Evolutionary conservation across 2,113 vertebrate genomes (phyloP), one percentile per base, ranked within the genome.

Genomic region (Myodes glareolus): DNA sequence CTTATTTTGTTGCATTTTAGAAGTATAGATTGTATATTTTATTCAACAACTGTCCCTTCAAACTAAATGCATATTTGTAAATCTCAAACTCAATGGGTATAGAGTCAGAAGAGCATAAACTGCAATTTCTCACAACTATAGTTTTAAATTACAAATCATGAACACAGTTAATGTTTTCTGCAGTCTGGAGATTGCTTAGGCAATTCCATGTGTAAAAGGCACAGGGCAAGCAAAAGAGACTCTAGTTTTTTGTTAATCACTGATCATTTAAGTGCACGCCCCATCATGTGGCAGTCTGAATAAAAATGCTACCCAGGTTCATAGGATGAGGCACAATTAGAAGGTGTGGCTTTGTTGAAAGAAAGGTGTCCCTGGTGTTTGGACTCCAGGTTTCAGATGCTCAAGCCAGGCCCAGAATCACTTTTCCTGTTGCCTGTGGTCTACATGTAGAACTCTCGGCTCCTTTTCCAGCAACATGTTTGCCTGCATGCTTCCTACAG

Each of bases 91-190:
- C 95, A 97, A 90, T 97, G 88, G 29, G 73, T 96, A 90, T 92
- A n/a, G 67, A 96, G 93, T 89, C 95, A 90, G 95, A 98, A 89
- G 94, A 98, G 96, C 96, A 95, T 96, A 97, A 97, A 94, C 95
- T 97, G 96, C 95, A 97, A 97, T 97, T 98, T 97, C 86, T 80
- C 96, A 98, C 96, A 95, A 97, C 95, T 95, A 14, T 97, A 97
- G 94, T 97, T 98, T 97, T 97, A 97, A 96, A 97, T 98, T 97
- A 97, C 85, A 95, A 97, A 96, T 95, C 76, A 63, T 58, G 92
- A 97, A 97, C 78, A 45, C 95, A 96, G 95, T 97, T 97, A 95
- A 95, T 96, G 82, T n/a, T 81, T 21, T 93, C 61, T 87, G 88
- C 36, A 91, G 2, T 76, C 88, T 97, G 90, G 42, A 96, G 94